phyloP scores from a whole-genome alignment of 2,888 invertebrate species.

The Drosophila maculinotata region DNA sequence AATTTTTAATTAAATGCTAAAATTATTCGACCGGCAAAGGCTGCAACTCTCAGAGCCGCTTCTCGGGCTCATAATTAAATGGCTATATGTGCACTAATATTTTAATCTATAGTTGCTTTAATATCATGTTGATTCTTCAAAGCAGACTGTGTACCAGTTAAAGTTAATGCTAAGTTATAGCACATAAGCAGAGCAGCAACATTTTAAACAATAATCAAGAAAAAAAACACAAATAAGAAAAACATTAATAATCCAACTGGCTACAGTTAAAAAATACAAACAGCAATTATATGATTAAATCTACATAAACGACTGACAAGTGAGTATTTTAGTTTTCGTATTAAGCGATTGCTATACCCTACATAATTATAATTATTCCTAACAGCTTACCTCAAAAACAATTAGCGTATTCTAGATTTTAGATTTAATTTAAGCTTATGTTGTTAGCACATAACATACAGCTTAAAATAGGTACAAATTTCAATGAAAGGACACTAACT shows the following conservation, averaged over 20 bases:
- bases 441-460: neutral
- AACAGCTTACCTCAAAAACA: no score
- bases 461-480: neutral
- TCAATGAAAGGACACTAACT: slow-evolving; percentile 2
- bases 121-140: slow-evolving; percentile 11
- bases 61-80: slow-evolving; percentile 15
- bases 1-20: slow-evolving; percentile 42
- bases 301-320: slow-evolving; percentile 20
- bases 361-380: no score
- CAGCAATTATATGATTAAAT: slow-evolving; percentile 19
- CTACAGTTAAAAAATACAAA: neutral
- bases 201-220: slow-evolving; percentile 9
- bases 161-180: slow-evolving; percentile 1
- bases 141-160: slow-evolving; percentile 2
- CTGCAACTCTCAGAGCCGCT: slow-evolving; percentile 16
- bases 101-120: slow-evolving; percentile 8
- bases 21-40: slow-evolving; percentile 34
- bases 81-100: slow-evolving; percentile 7
- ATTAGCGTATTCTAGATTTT: no score
- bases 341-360: neutral
- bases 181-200: neutral
- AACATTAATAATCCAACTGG: neutral
- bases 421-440: neutral
- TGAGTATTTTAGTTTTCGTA: slow-evolving; percentile 23
- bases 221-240: neutral